A percentile compares a stretch with the other conserved stretches of the same genome.
These are phyloP conservation scores for Drosophila takahashii DNA, from an alignment of 1,140 invertebrate genomes.

Conservation along the genomic window DNA sequence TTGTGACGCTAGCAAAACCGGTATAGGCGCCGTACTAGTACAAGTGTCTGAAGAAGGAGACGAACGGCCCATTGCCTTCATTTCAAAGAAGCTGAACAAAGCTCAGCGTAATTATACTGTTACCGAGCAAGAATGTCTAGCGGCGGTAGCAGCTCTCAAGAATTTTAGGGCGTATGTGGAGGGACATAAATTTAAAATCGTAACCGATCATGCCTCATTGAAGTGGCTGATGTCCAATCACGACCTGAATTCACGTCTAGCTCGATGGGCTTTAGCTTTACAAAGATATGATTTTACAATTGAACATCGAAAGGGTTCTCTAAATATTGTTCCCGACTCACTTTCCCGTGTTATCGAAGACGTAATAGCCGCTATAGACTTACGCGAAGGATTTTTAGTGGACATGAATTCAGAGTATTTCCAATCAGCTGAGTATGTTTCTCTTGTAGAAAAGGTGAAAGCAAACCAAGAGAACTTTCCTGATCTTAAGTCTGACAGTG, in stretches of 20 bases:
- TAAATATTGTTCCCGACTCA: neutral
- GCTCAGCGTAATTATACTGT: neutral
- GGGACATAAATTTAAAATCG: neutral
- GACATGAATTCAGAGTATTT: neutral
- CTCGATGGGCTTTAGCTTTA: conserved; percentile 1
- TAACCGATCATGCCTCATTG: neutral
- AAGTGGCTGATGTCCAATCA: neutral
- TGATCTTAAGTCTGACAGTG: neutral
- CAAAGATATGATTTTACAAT: neutral
- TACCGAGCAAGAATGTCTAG: neutral
- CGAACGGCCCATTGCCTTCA: neutral
- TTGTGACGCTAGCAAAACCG: neutral
- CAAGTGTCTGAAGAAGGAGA: conserved; percentile 1
- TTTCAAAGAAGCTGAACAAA: neutral
- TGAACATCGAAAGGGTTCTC: too few relatives aligned
- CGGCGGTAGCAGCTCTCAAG: neutral
- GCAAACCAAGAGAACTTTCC: neutral
- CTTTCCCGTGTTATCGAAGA: neutral
- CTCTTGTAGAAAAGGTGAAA: neutral
- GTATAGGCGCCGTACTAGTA: neutral
- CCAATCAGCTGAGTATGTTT: neutral
- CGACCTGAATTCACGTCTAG: neutral
- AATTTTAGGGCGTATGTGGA: conserved; percentile 1
- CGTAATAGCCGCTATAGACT: neutral
- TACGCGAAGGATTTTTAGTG: neutral